Evolutionary conservation across 2,113 vertebrate genomes (phyloP).

Genomic region (Gasterosteus nipponicus): DNA sequence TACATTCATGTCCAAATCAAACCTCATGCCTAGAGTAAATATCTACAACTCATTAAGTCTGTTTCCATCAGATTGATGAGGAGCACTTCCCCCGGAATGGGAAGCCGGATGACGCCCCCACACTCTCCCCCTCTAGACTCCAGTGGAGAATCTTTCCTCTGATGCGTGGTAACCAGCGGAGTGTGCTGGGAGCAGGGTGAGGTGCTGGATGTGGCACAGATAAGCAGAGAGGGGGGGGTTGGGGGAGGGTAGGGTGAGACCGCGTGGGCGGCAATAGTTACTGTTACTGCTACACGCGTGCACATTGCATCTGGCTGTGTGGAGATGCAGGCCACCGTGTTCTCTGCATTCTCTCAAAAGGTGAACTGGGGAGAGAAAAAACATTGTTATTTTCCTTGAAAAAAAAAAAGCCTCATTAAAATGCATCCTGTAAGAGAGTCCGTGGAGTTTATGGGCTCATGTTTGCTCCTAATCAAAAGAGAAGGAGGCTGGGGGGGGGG

Average conservation of each 20-base stretch:
- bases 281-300: conserved; percentile 47
- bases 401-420: conserved; percentile 26
- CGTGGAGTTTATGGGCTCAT: conserved; percentile 10
- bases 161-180: conserved; percentile 53
- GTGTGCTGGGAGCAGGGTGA: conserved; percentile 59
- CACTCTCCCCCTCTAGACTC: conserved; percentile 57
- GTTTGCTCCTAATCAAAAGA: conserved; percentile 42
- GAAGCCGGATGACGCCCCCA: conserved; percentile 57
- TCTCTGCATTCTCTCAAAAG: conserved; percentile 11
- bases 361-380: background rate
- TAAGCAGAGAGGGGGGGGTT: background rate
- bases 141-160: conserved; percentile 48
- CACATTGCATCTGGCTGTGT: conserved; percentile 13
- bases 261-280: conserved; percentile 51
- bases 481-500: conserved; percentile 17
- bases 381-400: background rate
- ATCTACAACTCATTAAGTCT: conserved; percentile 43
- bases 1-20: background rate
- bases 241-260: background rate
- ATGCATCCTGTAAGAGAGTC: conserved; percentile 15
- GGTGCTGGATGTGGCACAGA: conserved; percentile 27
- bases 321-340: conserved; percentile 8
- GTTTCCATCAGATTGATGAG: conserved; percentile 50
- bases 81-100: conserved; percentile 49
- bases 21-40: background rate